Percentiles rank a stretch among this genome's conserved stretches.
These are phyloP conservation scores for Gobius niger DNA, from an alignment of 2,113 vertebrate species.

Conservation along the genomic window DNA sequence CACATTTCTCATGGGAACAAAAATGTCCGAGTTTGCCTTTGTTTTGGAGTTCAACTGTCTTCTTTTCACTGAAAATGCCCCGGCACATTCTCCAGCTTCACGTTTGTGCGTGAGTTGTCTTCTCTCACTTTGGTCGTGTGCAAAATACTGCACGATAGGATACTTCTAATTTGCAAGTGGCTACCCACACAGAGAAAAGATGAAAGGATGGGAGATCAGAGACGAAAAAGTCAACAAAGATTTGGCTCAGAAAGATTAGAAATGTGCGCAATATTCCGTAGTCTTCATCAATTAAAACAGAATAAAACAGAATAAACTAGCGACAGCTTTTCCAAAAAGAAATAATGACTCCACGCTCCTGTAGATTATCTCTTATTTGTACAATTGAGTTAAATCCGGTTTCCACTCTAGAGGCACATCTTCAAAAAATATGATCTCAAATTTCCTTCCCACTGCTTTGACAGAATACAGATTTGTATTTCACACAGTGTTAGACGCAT, in stretches of 20 bases:
- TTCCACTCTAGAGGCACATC: neutral
- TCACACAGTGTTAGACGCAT: neutral
- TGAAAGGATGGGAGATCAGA: neutral
- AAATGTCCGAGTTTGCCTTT: too few relatives aligned
- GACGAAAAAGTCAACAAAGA: neutral
- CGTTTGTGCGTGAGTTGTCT: neutral
- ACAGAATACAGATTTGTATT: constrained; percentile 1
- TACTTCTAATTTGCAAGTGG: neutral
- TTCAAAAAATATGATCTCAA: neutral
- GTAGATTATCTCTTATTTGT: too few relatives aligned
- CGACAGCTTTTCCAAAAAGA: too few relatives aligned
- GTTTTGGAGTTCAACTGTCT: too few relatives aligned
- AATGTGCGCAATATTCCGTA: too few relatives aligned
- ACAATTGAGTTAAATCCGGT: too few relatives aligned
- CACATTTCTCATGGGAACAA: neutral
- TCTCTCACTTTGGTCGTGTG: neutral
- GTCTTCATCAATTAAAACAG: too few relatives aligned
- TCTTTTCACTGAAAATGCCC: neutral
- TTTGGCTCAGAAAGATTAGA: too few relatives aligned
- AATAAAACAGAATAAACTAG: too few relatives aligned
- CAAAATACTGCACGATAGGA: neutral
- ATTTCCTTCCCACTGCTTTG: neutral
- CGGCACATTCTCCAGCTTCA: neutral
- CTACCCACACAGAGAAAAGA: neutral
- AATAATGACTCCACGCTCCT: too few relatives aligned